Evolutionary conservation across 2,797 vertebrate genomes (phyloP).

Genomic region (Coilia nasus): DNA sequence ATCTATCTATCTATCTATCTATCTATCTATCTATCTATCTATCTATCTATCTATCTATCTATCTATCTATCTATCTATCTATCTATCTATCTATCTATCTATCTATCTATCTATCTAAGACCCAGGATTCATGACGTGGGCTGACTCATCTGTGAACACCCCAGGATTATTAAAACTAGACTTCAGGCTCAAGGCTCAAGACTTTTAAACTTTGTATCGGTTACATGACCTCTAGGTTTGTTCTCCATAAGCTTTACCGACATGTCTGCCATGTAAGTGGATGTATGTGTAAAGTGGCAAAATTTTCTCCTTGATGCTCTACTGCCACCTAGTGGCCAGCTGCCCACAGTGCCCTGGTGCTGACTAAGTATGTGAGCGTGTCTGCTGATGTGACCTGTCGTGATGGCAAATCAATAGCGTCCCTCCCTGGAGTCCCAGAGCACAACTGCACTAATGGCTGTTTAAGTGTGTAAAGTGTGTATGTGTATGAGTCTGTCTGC

Average conservation of each 20-base stretch:
- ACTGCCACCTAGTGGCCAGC: conserved; percentile 45
- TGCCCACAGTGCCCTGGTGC: neutral
- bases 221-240: neutral
- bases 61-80: no score
- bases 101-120: no score
- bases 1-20: no score
- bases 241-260: no score
- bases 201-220: neutral
- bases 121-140: neutral
- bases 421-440: neutral
- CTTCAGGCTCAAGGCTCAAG: neutral
- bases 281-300: neutral
- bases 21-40: no score
- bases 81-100: no score
- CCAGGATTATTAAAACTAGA: neutral
- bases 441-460: conserved; percentile 13
- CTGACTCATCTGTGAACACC: neutral
- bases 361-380: conserved; percentile 28
- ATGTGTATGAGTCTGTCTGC: neutral
- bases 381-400: conserved; percentile 23
- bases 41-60: no score
- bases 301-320: neutral
- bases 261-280: neutral
- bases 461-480: conserved; percentile 31
- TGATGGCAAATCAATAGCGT: conserved; percentile 47